Base-by-base conservation (phyloP, 2,113 vertebrate species). In the Azemiops feae region DNA sequence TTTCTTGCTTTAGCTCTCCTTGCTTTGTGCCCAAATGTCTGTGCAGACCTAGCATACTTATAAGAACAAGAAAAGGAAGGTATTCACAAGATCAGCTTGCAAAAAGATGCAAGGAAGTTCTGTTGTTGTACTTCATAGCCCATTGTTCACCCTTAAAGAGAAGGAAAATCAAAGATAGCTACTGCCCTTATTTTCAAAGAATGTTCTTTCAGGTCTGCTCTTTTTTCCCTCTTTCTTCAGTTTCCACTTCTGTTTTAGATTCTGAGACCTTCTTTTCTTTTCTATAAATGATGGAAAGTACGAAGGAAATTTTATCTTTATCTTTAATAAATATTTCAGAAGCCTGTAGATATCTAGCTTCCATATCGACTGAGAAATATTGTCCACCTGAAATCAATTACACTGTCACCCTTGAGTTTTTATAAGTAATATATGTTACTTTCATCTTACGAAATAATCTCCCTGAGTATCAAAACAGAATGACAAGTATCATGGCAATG, bases 261-360 rank as follows among this genome's bases (percentile, higher is more conserved):
- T 94, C 89, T 88, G 93, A 95, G 64, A 50, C 93, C 95, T 95
- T 94, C 91, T 94, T 89, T 92, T 92, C 91, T 93, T 94, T 92
- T 87, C 34, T 60, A 64, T 45, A 89, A 85, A 85, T 86, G 64
- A 91, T n/a, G 93, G 89, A 85, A 94, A 94, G 92, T 52, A 54
- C 74, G 95, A 95, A 95, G 91, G 88, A 54, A 94, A 93, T 97
- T 95, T 97, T 95, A 96, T 96, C 93, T 96, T 95, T 81, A 81
- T 22, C 34, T 81, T 91, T 94, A 95, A 90, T 93, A 95, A 96
- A 97, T 94, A 81, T 94, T 96, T 95, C 96, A 96, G 87, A 94
- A 95, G 85, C 92, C 93, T 95, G 95, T 95, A 54, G n/a, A 89
- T 92, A 92, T 53, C 69, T 86, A 55, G 18, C 74, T 89, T 64